phyloP scores from a whole-genome alignment of 1,140 invertebrate genomes.

The Agrypnia vestita region DNA sequence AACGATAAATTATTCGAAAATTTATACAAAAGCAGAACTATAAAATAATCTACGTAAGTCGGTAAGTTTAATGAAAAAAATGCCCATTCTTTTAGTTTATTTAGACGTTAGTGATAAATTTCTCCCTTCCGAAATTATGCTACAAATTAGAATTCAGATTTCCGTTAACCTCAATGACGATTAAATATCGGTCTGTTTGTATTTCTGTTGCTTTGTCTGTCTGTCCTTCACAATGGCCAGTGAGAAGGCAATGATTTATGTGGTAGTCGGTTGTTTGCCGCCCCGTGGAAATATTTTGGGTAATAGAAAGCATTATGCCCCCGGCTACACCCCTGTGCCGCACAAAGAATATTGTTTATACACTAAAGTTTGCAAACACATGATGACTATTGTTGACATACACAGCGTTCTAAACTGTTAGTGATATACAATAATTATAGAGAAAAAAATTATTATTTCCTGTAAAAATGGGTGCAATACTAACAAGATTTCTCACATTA shows the following conservation, averaged over 20 bases:
- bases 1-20: no score
- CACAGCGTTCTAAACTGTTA: background rate
- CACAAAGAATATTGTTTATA: constrained; percentile 58
- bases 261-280: constrained; percentile 27
- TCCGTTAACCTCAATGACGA: constrained; percentile 48
- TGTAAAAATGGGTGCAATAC: no score
- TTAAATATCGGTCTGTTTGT: constrained; percentile 33
- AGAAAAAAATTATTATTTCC: background rate
- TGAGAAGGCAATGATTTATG: constrained; percentile 56
- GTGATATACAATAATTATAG: background rate
- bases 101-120: no score
- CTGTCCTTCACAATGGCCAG: constrained; percentile 54
- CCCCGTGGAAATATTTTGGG: constrained; percentile 44
- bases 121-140: no score
- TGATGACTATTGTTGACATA: constrained; percentile 32
- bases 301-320: constrained; percentile 28
- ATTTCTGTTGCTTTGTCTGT: constrained; percentile 42
- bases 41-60: no score
- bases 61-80: no score
- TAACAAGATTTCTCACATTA: no score
- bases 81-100: no score
- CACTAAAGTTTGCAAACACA: constrained; percentile 43
- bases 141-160: constrained; percentile 10
- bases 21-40: no score
- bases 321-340: constrained; percentile 48